phyloP scores from a whole-genome alignment of 2,888 invertebrate genomes.

The Petrophora chlorosata region DNA sequence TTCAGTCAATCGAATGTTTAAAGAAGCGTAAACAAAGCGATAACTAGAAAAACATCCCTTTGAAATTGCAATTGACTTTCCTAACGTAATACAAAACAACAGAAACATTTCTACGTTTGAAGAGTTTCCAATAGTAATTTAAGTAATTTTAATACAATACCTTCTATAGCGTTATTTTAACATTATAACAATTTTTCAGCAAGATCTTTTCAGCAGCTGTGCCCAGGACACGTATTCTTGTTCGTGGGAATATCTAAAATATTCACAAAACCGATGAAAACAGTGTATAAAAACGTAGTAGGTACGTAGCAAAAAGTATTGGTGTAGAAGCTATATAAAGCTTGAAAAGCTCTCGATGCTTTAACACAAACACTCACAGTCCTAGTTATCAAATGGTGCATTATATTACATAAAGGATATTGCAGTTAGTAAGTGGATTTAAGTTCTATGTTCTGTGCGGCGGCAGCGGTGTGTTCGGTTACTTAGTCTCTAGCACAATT shows the following conservation, averaged over 20 bases:
- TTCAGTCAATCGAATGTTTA: conserved; percentile 31
- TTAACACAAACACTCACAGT: conserved; percentile 3
- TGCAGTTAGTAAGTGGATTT: conserved; percentile 30
- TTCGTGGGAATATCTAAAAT: too few species aligned
- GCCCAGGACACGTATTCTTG: too few species aligned
- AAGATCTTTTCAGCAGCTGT: too few species aligned
- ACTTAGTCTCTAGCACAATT: conserved; percentile 13
- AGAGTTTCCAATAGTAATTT: too few species aligned
- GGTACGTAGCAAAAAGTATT: too few species aligned
- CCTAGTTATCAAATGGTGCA: conserved; percentile 17
- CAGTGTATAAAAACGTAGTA: too few species aligned
- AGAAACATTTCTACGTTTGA: too few species aligned
- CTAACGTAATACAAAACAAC: too few species aligned
- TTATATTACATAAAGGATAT: conserved; percentile 21
- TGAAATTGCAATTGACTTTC: background rate
- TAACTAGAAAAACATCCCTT: conserved; percentile 18
- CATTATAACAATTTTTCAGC: too few species aligned
- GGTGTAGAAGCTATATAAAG: conserved; percentile 14
- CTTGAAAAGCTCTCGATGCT: conserved; percentile 1
- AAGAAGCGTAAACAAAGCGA: conserved; percentile 30
- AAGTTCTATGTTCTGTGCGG: conserved; percentile 20
- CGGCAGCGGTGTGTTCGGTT: conserved; percentile 16
- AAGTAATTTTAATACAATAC: too few species aligned
- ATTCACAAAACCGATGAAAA: too few species aligned
- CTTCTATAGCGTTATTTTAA: too few species aligned